Base-by-base conservation (phyloP, 2,888 invertebrate species). In the Endomychus coccineus region DNA sequence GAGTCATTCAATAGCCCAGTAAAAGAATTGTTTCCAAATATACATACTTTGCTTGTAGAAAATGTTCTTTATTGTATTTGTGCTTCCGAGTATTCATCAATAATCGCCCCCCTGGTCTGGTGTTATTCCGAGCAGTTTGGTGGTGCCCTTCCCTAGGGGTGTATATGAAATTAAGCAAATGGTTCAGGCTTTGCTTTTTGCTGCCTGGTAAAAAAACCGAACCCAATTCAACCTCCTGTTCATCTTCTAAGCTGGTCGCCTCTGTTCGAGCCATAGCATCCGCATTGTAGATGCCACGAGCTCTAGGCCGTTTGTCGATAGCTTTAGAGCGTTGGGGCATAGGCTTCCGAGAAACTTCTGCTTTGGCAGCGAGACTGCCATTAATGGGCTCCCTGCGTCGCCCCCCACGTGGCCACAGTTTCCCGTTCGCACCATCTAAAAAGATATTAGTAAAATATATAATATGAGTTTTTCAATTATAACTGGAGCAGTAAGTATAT, bases 151-250 rank as follows among this genome's bases (percentile, higher is more conserved):
- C 49, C 30, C 81, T 73, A 28, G 83, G 76, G 45, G 79, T 77
- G 64, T 85, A 89, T 65, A 83, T 82, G 69, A 94, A 94, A 71
- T 92, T 92, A 56, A 92, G 77, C 77, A 94, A 78, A 76, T 92
- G 89, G 69, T 88, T 91, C 70, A 89, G 74, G 70, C 86, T 92
- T 71, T 85, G 86, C 73, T 90, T 90, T 68, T 87, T 90, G 68
- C 85, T 84, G 71, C 87, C 86, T 66, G 78, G 78, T 63, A 75
- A 71, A 73, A 83, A 80, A 56, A 87, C 80, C 63, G 88, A 88
- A 73, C 86, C 87, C 66, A 79, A 70, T 75, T 89, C 89, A 63
- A 77, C 74, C 58, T 72, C 70, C 45, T 74, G 70, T 32, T 70
- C 67, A 49, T 71, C 73, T 32, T 52, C 53, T 56, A 68, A 65